These are phyloP conservation scores for Calliscelio sp. DNA, from an alignment of 2,888 invertebrate genomes.

Conservation along the genomic window DNA sequence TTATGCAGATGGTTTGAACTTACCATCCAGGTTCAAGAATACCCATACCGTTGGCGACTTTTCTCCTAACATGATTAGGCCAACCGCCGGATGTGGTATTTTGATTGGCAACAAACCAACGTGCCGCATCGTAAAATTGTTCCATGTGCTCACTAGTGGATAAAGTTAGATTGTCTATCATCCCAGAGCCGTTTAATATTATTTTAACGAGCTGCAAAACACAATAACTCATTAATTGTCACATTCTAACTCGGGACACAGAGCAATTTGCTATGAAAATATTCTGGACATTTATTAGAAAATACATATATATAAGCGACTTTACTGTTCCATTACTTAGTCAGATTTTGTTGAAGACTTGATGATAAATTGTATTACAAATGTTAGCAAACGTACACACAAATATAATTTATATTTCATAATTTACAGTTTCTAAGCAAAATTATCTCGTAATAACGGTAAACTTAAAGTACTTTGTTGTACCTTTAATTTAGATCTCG, in stretches of 20 bases:
- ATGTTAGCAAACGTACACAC: no score
- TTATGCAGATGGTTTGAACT: no score
- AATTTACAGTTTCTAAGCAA: no score
- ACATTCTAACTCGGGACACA: neutral
- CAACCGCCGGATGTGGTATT: slow-evolving; percentile 95
- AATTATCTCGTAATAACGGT: no score
- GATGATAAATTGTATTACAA: no score
- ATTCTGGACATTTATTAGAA: no score
- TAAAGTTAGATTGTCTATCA: slow-evolving; percentile 92
- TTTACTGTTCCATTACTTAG: no score
- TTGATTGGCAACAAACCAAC: slow-evolving; percentile 96
- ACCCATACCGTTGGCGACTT: slow-evolving; percentile 90
- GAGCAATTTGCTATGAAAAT: neutral
- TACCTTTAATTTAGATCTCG: slow-evolving; percentile 91
- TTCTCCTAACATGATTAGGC: slow-evolving; percentile 95
- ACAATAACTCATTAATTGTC: slow-evolving; percentile 2
- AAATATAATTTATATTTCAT: no score
- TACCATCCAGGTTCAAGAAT: slow-evolving; percentile 95
- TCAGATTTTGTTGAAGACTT: no score
- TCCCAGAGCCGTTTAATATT: slow-evolving; percentile 90
- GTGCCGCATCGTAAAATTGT: slow-evolving; percentile 96
- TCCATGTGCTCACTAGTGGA: slow-evolving; percentile 94
- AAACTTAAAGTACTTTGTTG: no score
- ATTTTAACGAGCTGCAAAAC: slow-evolving; percentile 88
- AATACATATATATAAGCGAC: no score